A percentile compares a stretch with the other conserved stretches of the same genome.
phyloP scores from a whole-genome alignment of 2,797 vertebrate genomes.

The Microctenopoma lineatum region DNA sequence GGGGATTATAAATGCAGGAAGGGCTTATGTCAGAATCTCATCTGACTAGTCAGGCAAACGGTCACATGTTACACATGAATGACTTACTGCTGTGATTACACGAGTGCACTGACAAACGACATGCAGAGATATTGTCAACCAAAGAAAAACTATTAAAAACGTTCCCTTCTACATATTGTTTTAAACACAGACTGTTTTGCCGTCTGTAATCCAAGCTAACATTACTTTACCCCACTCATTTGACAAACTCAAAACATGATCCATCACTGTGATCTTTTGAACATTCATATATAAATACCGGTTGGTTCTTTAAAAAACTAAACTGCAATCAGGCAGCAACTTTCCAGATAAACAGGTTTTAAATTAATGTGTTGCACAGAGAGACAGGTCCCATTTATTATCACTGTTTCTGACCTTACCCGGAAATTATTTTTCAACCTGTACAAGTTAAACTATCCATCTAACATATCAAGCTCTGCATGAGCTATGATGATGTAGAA shows the following conservation, averaged over 20 bases:
- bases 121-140: constrained; percentile 35
- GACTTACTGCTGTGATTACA: constrained; percentile 43
- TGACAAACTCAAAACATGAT: constrained; percentile 35
- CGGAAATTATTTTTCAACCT: constrained; percentile 67
- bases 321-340: constrained; percentile 40
- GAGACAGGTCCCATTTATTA: constrained; percentile 54
- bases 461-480: constrained; percentile 56
- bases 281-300: constrained; percentile 36
- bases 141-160: constrained; percentile 5
- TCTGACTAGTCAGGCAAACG: constrained; percentile 44
- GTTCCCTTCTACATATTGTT: background rate
- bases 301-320: constrained; percentile 37
- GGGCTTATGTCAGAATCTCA: constrained; percentile 66
- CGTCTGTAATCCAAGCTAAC: constrained; percentile 35
- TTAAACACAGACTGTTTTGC: constrained; percentile 24
- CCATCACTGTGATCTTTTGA: constrained; percentile 39
- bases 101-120: constrained; percentile 43
- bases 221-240: constrained; percentile 28
- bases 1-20: constrained; percentile 58
- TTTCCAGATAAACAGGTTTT: constrained; percentile 45
- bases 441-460: constrained; percentile 57
- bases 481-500: constrained; percentile 44
- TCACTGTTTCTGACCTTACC: constrained; percentile 66
- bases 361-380: constrained; percentile 52
- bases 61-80: constrained; percentile 49